Evolutionary conservation across 2,888 invertebrate species (phyloP).

Genomic region (Petrolisthes cinctipes): DNA sequence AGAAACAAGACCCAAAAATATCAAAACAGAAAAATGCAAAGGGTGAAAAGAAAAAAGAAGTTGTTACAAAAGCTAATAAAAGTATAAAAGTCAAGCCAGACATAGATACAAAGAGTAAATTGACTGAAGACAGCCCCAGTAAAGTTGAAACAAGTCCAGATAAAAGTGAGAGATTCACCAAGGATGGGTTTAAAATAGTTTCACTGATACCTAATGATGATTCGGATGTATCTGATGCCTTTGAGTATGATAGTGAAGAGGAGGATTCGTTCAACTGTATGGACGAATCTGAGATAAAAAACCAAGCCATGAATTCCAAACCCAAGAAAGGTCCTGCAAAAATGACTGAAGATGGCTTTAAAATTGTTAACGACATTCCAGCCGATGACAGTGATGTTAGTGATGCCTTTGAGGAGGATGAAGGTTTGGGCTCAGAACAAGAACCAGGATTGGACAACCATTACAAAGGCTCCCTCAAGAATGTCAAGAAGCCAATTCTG

Average conservation of each 20-base stretch:
- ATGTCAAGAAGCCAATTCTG: constrained; percentile 40
- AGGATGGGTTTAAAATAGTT: constrained; percentile 61
- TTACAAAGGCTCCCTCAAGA: constrained; percentile 24
- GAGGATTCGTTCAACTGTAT: not conserved
- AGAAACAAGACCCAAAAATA: not conserved
- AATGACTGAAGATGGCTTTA: constrained; percentile 52
- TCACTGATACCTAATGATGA: constrained; percentile 58
- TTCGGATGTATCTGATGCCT: constrained; percentile 63
- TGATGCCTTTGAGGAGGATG: constrained; percentile 51
- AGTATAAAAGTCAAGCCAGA: not conserved
- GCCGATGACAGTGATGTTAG: constrained; percentile 48
- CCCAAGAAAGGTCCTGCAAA: not conserved
- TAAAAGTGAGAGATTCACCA: constrained; percentile 24
- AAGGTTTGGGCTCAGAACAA: constrained; percentile 14
- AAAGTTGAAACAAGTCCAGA: not conserved
- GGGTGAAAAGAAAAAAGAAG: not conserved
- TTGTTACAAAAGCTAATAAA: not conserved
- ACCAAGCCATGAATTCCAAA: not conserved
- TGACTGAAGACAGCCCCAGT: not conserved
- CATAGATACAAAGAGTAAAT: not conserved
- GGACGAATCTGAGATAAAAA: not conserved
- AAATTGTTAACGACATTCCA: constrained; percentile 41
- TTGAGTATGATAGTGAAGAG: constrained; percentile 34
- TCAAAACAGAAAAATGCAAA: not conserved
- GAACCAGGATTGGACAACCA: not conserved